phyloP scores from a whole-genome alignment of 2,797 vertebrate species.

The Sebastolobus altivelis region DNA sequence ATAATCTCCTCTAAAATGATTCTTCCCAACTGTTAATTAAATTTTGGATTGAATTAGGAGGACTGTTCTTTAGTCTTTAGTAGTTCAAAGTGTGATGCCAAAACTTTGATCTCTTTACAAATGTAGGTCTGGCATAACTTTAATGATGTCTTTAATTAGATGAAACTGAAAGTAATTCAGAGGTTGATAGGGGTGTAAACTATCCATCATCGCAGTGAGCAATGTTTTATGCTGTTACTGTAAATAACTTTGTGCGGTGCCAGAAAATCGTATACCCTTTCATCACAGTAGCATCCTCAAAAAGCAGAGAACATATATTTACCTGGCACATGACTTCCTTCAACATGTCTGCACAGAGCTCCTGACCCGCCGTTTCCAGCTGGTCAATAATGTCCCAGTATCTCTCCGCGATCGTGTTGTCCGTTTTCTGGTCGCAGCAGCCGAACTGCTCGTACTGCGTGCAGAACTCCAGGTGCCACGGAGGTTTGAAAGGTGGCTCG shows the following conservation, averaged over 20 bases:
- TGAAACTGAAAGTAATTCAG: neutral
- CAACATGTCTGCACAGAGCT: constrained; percentile 83
- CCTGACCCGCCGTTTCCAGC: constrained; percentile 71
- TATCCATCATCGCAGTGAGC: neutral
- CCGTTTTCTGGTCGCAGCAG: constrained; percentile 88
- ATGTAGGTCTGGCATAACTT: neutral
- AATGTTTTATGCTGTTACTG: neutral
- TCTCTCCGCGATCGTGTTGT: constrained; percentile 84
- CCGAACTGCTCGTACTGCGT: constrained; percentile 87
- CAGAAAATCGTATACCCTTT: neutral
- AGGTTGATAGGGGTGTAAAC: neutral
- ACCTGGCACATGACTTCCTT: constrained; percentile 93
- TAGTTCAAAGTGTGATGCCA: neutral
- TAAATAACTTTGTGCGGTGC: too few relatives aligned
- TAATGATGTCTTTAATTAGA: neutral
- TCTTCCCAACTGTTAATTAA: neutral
- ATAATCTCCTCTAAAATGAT: neutral
- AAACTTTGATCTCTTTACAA: neutral
- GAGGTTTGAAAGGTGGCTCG: constrained; percentile 86
- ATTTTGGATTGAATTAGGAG: neutral
- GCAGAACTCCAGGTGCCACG: constrained; percentile 88
- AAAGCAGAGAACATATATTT: neutral
- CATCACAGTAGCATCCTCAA: neutral
- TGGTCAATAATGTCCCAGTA: constrained; percentile 87
- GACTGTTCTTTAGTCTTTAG: too few relatives aligned